Conservation (phyloP, 2,113 vertebrate genomes). For the Lepus americanus region DNA sequence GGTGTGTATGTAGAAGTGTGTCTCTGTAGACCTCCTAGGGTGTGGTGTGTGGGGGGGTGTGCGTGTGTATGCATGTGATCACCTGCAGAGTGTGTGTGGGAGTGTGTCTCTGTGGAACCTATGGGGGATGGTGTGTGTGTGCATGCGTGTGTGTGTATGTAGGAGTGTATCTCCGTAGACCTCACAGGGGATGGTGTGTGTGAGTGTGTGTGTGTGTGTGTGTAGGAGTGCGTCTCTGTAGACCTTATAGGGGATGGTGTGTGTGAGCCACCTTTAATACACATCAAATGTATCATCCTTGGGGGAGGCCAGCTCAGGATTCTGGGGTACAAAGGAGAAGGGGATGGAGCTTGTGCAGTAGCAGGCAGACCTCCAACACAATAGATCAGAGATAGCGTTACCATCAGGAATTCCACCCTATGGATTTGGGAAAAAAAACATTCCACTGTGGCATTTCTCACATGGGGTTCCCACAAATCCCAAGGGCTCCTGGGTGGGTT, state of each 20-base stretch:
- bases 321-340: accelerated
- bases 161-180: background rate
- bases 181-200: background rate
- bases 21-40: no score
- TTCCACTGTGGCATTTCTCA: no score
- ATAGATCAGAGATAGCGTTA: background rate
- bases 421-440: background rate
- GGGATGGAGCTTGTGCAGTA: accelerated
- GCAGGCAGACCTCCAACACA: accelerated
- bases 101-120: background rate
- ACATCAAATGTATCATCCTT: background rate
- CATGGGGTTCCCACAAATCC: background rate
- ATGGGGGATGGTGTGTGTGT: background rate
- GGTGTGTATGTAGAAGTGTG: background rate
- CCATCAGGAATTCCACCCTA: background rate
- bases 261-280: no score
- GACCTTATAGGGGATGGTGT: background rate
- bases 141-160: no score
- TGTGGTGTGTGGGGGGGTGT: no score
- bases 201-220: background rate
- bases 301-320: background rate
- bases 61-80: no score
- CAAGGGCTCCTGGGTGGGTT: background rate
- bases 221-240: background rate
- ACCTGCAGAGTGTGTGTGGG: no score